Base-by-base conservation (phyloP, 2,888 invertebrate genomes). In the Carpatolechia fugitivella region DNA sequence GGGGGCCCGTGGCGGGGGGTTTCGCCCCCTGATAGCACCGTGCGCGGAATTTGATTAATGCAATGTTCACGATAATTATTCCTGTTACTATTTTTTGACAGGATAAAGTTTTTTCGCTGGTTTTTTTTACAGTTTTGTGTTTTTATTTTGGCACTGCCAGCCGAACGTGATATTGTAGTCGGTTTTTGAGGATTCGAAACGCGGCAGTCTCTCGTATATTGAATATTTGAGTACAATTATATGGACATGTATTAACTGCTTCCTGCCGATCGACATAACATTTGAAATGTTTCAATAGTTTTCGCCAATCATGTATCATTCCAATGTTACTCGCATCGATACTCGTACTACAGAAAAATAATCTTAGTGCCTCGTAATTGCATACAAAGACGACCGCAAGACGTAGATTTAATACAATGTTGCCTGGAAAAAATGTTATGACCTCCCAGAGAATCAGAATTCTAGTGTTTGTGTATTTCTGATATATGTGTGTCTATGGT, bases 21-120 rank as follows among this genome's bases (percentile, higher is more conserved):
- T 59, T 56, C 68, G 55, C 70, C 75, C 77, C 77, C 79, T 78
- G 83, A 89, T 89, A 87, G 84, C 80, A 63, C 84, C 82, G 83
- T 84, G 87, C 85, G 79, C 85, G 82, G 89, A 88, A 90, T 90
- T 88, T 90, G 89, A 90, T 90, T 90, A 90, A 90, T 90, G 89
- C 89, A 88, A 89, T 90, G 89, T 85, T 84, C 87, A 76, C 84
- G 81, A 89, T 90, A 88, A 90, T 89, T 89, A 90, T 88, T 89
- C 88, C 79, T 81, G 87, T 85, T 84, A 86, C 87, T 85, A 86
- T 88, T 86, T 86, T 87, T 88, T 85, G 88, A 87, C 86, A 84
- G 83, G 75, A 72, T 77, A 80, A 80, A 81, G 78, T 83, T 85
- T 85, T 85, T 83, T 74, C 74, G 72, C 65, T 69, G 64, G 65